Conservation (phyloP, 2,888 invertebrate genomes). For the Antheraea yamamai region DNA sequence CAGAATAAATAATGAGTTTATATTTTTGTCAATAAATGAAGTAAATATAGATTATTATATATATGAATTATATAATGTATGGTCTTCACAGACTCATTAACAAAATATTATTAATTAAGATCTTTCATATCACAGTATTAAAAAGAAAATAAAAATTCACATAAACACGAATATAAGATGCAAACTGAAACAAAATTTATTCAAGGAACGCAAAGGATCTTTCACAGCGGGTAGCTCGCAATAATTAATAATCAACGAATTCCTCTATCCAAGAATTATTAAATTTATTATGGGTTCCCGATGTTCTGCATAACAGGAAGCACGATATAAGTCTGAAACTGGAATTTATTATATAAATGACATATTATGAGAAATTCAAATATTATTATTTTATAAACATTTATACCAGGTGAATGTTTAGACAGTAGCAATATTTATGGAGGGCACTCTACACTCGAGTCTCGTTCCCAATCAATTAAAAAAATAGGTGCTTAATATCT, state of each 20-base stretch:
- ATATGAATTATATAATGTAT: neutral
- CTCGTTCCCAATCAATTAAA: no score
- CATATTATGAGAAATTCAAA: no score
- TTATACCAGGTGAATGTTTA: no score
- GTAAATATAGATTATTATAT: neutral
- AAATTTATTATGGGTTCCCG: slow-evolving; percentile 34
- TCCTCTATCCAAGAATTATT: slow-evolving; percentile 35
- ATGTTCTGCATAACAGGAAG: slow-evolving; percentile 18
- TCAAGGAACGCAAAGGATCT: slow-evolving; percentile 25
- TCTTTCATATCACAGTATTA: neutral
- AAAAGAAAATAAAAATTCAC: neutral
- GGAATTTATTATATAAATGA: neutral
- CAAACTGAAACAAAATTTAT: neutral
- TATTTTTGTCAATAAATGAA: neutral
- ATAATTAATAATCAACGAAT: slow-evolving; percentile 39
- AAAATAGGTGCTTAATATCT: no score
- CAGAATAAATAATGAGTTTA: neutral
- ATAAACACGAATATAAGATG: neutral
- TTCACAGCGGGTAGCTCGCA: slow-evolving; percentile 27
- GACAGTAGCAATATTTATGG: no score
- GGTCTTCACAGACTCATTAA: neutral
- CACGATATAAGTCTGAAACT: neutral
- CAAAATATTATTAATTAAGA: neutral
- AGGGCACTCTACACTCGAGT: no score
- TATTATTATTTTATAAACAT: no score